Conservation (phyloP, 30 jellyfish, hydroid and myxozoan species). For the Morbakka virulenta region DNA sequence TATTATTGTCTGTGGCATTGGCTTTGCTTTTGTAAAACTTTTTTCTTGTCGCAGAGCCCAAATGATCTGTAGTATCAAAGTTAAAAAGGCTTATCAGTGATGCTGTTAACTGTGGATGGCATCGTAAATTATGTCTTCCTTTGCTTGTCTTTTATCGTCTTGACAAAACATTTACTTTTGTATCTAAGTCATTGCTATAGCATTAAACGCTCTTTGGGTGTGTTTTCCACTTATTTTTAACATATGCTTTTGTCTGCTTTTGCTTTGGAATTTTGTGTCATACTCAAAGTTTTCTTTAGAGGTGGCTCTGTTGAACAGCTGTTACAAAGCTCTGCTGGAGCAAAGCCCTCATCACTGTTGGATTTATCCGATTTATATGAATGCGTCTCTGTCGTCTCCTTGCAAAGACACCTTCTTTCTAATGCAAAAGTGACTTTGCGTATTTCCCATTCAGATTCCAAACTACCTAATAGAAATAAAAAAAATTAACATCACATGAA, state of each 20-base stretch:
- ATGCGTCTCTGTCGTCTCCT: too few relatives aligned
- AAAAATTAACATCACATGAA: too few relatives aligned
- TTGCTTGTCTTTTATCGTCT: background rate
- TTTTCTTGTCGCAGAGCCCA: background rate
- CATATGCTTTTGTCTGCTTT: background rate
- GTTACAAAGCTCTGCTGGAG: background rate
- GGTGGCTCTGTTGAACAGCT: slow-evolving; percentile 9
- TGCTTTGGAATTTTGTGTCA: slow-evolving; percentile 3
- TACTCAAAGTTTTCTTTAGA: background rate
- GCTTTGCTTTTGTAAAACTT: background rate
- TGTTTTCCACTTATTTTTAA: background rate
- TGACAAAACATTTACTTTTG: background rate
- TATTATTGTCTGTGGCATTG: background rate
- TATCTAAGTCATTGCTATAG: background rate
- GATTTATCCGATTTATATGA: too few relatives aligned
- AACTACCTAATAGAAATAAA: too few relatives aligned
- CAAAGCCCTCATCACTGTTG: slow-evolving; percentile 5
- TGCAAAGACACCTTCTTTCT: too few relatives aligned
- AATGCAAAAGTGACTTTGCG: too few relatives aligned
- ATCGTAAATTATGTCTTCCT: background rate
- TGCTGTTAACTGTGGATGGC: background rate
- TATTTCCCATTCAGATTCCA: too few relatives aligned
- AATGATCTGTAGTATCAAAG: background rate
- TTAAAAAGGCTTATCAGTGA: background rate
- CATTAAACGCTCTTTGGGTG: background rate